phyloP scores from a whole-genome alignment of 2,113 vertebrate species.

The Vicugna pacos region DNA sequence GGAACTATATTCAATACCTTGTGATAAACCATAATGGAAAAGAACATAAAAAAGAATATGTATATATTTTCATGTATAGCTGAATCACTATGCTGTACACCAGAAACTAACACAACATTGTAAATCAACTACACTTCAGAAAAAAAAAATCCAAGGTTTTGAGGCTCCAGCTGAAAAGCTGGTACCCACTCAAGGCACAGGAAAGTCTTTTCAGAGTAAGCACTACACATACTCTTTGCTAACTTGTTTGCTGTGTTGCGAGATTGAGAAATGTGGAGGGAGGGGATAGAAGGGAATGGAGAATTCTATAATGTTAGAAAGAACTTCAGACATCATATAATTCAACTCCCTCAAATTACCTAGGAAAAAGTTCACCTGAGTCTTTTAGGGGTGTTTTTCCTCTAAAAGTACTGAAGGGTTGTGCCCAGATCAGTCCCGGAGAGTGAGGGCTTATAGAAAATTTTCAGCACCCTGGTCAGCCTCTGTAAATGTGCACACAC shows the following conservation, averaged over 20 bases:
- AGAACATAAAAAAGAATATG: no score
- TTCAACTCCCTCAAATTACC: not conserved
- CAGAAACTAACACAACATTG: no score
- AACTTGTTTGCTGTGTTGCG: not conserved
- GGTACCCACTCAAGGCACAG: not conserved
- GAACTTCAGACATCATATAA: not conserved
- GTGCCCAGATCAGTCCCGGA: not conserved
- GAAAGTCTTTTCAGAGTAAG: not conserved
- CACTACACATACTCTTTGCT: not conserved
- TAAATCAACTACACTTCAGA: no score
- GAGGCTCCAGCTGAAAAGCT: not conserved
- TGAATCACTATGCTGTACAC: no score
- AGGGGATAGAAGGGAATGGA: not conserved
- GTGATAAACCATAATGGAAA: no score
- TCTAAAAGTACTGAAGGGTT: not conserved
- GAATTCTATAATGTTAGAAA: not conserved
- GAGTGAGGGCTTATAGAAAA: not conserved
- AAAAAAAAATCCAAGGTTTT: not conserved
- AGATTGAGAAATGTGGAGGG: not conserved
- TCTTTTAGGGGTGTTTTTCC: not conserved
- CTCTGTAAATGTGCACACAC: rapidly evolving
- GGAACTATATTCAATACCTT: no score
- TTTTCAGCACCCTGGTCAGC: rapidly evolving
- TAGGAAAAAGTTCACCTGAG: not conserved
- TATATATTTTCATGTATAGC: no score